phyloP scores from a whole-genome alignment of 2,113 vertebrate species.

The Urocolius indicus region DNA sequence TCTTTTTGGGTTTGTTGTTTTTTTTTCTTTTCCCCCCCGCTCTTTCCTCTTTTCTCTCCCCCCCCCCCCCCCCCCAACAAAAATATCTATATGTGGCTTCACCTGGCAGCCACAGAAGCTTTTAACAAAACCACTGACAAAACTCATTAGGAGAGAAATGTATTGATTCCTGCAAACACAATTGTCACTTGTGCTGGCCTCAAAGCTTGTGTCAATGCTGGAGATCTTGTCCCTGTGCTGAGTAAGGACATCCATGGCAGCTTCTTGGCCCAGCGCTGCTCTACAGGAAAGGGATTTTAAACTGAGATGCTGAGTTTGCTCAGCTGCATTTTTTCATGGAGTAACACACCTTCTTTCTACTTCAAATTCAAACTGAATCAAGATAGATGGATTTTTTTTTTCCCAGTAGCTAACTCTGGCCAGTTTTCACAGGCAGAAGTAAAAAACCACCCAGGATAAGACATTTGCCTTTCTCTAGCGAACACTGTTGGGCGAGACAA shows the following conservation, averaged over 20 bases:
- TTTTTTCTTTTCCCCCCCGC: too few relatives aligned
- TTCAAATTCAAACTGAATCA: neutral
- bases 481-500: fast-evolving
- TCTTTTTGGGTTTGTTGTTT: too few relatives aligned
- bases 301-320: neutral
- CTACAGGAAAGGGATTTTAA: neutral
- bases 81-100: neutral
- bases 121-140: neutral
- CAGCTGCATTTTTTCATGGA: neutral
- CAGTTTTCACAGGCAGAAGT: neutral
- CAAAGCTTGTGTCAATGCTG: fast-evolving
- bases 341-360: neutral
- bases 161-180: neutral
- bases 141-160: neutral
- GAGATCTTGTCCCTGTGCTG: neutral
- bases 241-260: neutral
- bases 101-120: neutral
- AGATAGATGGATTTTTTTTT: neutral
- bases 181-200: neutral
- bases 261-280: neutral
- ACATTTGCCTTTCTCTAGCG: neutral
- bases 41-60: too few relatives aligned
- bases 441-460: neutral
- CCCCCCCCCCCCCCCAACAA: neutral
- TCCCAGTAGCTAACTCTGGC: neutral